Percentiles rank a stretch among this genome's conserved stretches.
These are phyloP conservation scores for Bryconaethiops microstoma DNA, from an alignment of 2,797 vertebrate genomes.

Conservation along the genomic window DNA sequence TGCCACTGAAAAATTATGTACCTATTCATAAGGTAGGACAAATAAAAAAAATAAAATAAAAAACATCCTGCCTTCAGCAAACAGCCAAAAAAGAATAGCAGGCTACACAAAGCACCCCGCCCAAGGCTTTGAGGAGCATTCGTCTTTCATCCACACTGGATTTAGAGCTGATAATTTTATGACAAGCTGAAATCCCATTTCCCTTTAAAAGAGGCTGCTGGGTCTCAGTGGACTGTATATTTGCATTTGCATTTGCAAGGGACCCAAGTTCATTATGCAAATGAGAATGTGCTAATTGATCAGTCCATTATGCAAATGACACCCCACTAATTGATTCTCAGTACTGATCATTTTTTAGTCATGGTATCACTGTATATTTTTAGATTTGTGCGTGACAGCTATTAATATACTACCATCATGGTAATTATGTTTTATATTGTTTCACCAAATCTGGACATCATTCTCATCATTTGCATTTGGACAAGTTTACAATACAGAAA, in stretches of 20 bases:
- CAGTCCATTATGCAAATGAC: slow-evolving; percentile 5
- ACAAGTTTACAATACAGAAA: no score
- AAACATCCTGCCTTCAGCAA: not conserved
- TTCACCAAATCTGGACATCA: no score
- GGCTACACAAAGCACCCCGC: not conserved
- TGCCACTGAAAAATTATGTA: not conserved
- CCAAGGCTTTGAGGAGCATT: not conserved
- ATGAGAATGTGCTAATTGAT: slow-evolving; percentile 10
- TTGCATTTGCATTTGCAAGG: not conserved
- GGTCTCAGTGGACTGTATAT: not conserved
- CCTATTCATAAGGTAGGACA: not conserved
- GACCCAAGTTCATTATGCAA: slow-evolving; percentile 8
- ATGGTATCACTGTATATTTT: slow-evolving; percentile 1
- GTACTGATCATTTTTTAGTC: slow-evolving; percentile 2
- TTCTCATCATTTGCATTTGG: no score
- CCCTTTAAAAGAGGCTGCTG: not conserved
- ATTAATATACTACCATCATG: not conserved
- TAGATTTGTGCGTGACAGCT: not conserved
- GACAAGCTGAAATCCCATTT: not conserved
- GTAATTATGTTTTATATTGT: no score
- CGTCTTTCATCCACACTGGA: not conserved
- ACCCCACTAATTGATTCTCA: not conserved
- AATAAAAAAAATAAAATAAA: not conserved
- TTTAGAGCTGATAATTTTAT: not conserved
- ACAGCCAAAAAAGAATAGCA: not conserved